Conservation (phyloP, 2,113 vertebrate species). For the Falcunculus frontatus region DNA sequence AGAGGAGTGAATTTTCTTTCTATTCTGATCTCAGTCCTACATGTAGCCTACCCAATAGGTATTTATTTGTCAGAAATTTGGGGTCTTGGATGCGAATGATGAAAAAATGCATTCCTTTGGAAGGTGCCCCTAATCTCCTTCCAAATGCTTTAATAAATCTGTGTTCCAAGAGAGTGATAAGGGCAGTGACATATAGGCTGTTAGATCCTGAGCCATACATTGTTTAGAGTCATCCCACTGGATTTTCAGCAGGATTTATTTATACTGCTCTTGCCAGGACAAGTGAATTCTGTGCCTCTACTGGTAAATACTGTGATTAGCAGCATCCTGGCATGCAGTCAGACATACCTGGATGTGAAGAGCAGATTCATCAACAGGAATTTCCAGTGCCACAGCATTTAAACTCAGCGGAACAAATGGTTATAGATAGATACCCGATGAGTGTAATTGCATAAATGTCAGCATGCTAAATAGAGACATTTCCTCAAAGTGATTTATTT, state of each 20-base stretch:
- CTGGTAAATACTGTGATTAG: neutral
- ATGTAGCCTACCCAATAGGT: neutral
- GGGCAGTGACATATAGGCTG: neutral
- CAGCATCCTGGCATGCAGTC: neutral
- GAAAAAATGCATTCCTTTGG: fast-evolving
- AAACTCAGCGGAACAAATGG: neutral
- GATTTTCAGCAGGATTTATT: neutral
- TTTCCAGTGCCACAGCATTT: neutral
- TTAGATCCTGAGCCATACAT: neutral
- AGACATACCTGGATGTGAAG: neutral
- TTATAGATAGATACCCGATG: neutral
- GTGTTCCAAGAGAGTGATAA: neutral
- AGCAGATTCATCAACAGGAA: neutral
- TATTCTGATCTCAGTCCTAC: neutral
- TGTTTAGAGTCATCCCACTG: neutral
- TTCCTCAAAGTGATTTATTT: neutral
- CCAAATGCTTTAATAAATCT: neutral
- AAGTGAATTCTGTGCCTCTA: neutral
- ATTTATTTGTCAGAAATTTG: neutral
- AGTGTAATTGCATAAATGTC: neutral
- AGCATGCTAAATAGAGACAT: neutral
- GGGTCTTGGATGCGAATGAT: fast-evolving
- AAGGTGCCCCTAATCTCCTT: neutral
- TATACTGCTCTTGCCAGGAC: neutral
- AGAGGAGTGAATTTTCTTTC: neutral